A percentile compares a stretch with the other conserved stretches of the same genome.
These are phyloP conservation scores for Phocoena sinus DNA, from an alignment of 2,113 vertebrate species.

Conservation along the genomic window DNA sequence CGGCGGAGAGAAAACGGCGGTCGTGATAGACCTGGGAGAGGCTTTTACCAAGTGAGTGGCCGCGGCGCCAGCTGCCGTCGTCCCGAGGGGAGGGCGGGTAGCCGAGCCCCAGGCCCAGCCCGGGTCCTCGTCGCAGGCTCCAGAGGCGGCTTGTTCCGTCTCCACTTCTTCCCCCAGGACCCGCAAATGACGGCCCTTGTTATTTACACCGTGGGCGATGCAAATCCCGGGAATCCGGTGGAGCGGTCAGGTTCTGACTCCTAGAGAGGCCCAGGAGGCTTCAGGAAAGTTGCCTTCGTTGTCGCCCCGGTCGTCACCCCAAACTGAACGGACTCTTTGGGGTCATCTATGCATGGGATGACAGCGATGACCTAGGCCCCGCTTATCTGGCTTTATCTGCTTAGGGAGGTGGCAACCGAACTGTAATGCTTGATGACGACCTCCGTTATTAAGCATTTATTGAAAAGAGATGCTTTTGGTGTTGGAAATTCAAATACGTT, in stretches of 20 bases:
- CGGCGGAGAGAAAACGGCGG: constrained; percentile 94
- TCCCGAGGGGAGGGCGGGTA: not conserved
- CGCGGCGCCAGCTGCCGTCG: not conserved
- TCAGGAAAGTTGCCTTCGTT: not conserved
- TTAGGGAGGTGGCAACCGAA: not conserved
- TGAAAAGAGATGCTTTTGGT: not conserved
- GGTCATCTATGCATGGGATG: not conserved
- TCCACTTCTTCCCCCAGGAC: rapidly evolving
- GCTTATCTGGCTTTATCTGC: not conserved
- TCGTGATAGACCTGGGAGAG: constrained; percentile 94
- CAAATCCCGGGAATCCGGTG: not conserved
- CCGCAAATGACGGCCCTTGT: rapidly evolving
- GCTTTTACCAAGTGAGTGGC: constrained; percentile 94
- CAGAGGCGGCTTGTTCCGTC: not conserved
- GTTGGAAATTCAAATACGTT: not conserved
- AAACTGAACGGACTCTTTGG: not conserved
- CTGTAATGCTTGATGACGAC: not conserved
- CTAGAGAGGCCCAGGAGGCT: not conserved
- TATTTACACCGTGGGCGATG: not conserved
- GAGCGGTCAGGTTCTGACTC: not conserved
- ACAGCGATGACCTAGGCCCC: not conserved
- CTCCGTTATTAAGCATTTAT: not conserved
- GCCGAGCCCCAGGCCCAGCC: not conserved
- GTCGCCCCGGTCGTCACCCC: not conserved
- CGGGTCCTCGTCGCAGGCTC: rapidly evolving